These are phyloP conservation scores for Neogobius melanostomus DNA, from an alignment of 2,113 vertebrate genomes.

Conservation along the genomic window DNA sequence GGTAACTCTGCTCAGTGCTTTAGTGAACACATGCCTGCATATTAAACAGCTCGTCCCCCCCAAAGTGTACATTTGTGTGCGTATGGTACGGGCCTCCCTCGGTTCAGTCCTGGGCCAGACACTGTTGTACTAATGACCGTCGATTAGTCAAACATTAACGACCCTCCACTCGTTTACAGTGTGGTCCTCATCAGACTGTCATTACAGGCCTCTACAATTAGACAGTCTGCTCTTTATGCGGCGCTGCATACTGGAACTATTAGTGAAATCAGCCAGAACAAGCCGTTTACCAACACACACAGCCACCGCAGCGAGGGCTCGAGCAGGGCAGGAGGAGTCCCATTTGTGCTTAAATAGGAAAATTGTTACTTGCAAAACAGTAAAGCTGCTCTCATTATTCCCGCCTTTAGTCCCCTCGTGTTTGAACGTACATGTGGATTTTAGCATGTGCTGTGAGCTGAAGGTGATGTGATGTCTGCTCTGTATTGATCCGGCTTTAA, in stretches of 20 bases:
- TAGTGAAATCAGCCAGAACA: constrained; percentile 75
- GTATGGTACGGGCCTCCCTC: constrained; percentile 74
- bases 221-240: constrained; percentile 72
- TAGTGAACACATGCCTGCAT: constrained; percentile 5
- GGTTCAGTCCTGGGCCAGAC: constrained; percentile 68
- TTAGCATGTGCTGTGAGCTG: constrained; percentile 32
- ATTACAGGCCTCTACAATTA: constrained; percentile 73
- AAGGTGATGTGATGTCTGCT: constrained; percentile 70
- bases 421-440: constrained; percentile 41
- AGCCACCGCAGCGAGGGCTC: constrained; percentile 22
- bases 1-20: not conserved
- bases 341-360: not conserved
- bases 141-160: constrained; percentile 74
- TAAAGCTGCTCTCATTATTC: not conserved
- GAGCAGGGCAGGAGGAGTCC: not conserved
- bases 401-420: not conserved
- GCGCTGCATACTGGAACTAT: constrained; percentile 71
- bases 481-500: constrained; percentile 67
- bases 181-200: constrained; percentile 72
- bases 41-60: constrained; percentile 2
- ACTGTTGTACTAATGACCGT: constrained; percentile 71
- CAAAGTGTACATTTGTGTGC: constrained; percentile 47
- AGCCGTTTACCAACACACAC: constrained; percentile 68
- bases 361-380: not conserved
- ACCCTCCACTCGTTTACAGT: constrained; percentile 63